Conservation (phyloP, 1,140 invertebrate species). For the Euura lappo region DNA sequence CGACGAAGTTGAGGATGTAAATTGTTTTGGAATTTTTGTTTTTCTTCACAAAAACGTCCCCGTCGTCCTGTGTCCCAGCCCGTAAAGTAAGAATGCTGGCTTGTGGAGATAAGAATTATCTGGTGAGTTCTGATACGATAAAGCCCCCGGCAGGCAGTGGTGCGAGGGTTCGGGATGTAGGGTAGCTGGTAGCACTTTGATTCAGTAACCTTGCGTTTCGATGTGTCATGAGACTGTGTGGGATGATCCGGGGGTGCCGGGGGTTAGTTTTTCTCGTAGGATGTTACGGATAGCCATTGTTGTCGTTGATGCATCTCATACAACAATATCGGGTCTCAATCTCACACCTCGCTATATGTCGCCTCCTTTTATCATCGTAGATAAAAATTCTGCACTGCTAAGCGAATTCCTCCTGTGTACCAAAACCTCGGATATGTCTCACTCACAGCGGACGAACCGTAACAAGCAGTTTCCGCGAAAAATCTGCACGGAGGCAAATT, state of each 20-base stretch:
- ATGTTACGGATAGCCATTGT: constrained; percentile 56
- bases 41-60: neutral
- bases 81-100: constrained; percentile 50
- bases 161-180: neutral
- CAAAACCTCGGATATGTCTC: too few relatives aligned
- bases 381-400: too few relatives aligned
- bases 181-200: constrained; percentile 19
- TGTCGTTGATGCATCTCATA: constrained; percentile 52
- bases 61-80: neutral
- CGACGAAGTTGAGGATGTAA: too few relatives aligned
- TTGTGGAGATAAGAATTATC: constrained; percentile 56
- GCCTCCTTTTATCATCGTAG: too few relatives aligned
- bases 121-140: constrained; percentile 51
- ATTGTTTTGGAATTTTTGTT: too few relatives aligned
- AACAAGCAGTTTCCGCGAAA: too few relatives aligned
- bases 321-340: too few relatives aligned
- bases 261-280: constrained; percentile 43
- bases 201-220: neutral
- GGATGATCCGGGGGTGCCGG: constrained; percentile 14
- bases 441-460: too few relatives aligned
- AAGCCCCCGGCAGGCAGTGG: constrained; percentile 28
- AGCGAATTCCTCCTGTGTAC: too few relatives aligned
- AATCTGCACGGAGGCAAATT: too few relatives aligned
- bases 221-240: constrained; percentile 4
- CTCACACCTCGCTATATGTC: too few relatives aligned